Base-by-base conservation (phyloP, 2,888 invertebrate species). In the Eilema depressum region DNA sequence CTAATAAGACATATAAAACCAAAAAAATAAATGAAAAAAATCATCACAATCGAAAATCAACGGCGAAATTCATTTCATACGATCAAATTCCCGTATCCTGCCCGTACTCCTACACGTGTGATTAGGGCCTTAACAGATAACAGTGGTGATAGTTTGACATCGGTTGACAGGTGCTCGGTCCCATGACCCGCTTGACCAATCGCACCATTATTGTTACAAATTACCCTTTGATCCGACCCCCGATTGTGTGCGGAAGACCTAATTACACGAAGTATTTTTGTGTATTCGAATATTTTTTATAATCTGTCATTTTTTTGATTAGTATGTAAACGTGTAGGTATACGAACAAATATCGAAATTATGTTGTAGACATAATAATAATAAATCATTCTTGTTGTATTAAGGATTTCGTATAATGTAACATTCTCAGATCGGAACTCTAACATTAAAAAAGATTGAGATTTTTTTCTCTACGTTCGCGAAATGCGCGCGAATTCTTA, bases 181-280 rank as follows among this genome's bases (percentile, higher is more conserved):
- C 91, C 91, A 90, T 90, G 89, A 88, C 88, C 89, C 86, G 85
- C 72, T 84, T 88, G 89, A 89, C 91, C 91, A 89, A 89, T 89
- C 86, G 86, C 85, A 77, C 86, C 89, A 90, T 91, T 89, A 89
- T 85, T 84, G 86, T 86, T 90, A 92, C 92, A 92, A 92, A 92
- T 92, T 89, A 88, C 90, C 83, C 81, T 68, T 73, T 82, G 89
- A 90, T 91, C 79, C 83, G 79, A 87, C 85, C 84, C 73, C 80
- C 79, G 89, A 92, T 90, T 91, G 88, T 86, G 81, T 79, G 77
- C 82, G 87, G 86, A 84, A 82, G 80, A 86, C 79, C 85, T 89
- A 90, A 91, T 91, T 91, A 82, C 71, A 69, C 33, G 28, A 64
- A 12, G 71, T 76, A 68, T 74, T 75, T 77, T 67, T 66, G 62